Percentiles rank a stretch among this genome's conserved stretches.
These are phyloP conservation scores for Chaenocephalus aceratus DNA, from an alignment of 2,113 vertebrate species.

Conservation along the genomic window DNA sequence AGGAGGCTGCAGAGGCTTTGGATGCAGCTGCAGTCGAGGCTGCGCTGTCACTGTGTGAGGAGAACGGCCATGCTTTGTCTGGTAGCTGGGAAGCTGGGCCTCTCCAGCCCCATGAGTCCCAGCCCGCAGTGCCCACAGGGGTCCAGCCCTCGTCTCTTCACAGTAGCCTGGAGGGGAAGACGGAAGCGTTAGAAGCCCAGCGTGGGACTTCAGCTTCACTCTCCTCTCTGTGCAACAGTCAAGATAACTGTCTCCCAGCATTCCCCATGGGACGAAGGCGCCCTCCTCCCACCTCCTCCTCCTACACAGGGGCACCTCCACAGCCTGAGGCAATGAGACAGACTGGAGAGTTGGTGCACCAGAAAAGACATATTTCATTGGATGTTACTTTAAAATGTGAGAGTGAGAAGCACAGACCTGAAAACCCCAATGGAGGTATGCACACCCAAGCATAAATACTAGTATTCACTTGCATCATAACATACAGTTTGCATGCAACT, in stretches of 20 bases:
- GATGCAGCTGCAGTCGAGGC: conserved; percentile 96
- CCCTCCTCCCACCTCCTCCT: conserved; percentile 51
- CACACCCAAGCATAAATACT: not conserved
- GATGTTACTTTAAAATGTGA: conserved; percentile 63
- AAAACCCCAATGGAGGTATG: conserved; percentile 68
- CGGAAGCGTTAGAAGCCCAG: conserved; percentile 40
- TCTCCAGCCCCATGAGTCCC: conserved; percentile 70
- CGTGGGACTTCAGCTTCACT: conserved; percentile 38
- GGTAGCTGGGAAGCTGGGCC: conserved; percentile 88
- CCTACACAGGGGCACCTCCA: conserved; percentile 37
- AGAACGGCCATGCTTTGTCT: conserved; percentile 90
- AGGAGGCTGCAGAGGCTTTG: conserved; percentile 92
- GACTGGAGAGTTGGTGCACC: conserved; percentile 58
- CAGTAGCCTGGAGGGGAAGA: conserved; percentile 56
- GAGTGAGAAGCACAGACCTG: conserved; percentile 59
- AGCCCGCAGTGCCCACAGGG: conserved; percentile 37
- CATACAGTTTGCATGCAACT: conserved; percentile 35
- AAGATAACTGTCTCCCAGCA: conserved; percentile 46
- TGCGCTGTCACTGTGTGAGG: conserved; percentile 93
- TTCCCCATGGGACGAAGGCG: conserved; percentile 53
- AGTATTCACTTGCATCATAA: conserved; percentile 19
- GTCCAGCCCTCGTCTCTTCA: conserved; percentile 49
- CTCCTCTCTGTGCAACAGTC: conserved; percentile 60
- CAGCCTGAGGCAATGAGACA: conserved; percentile 48
- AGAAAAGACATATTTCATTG: conserved; percentile 70